phyloP scores from a whole-genome alignment of 2,888 invertebrate species.

The Drosophila infuscata region DNA sequence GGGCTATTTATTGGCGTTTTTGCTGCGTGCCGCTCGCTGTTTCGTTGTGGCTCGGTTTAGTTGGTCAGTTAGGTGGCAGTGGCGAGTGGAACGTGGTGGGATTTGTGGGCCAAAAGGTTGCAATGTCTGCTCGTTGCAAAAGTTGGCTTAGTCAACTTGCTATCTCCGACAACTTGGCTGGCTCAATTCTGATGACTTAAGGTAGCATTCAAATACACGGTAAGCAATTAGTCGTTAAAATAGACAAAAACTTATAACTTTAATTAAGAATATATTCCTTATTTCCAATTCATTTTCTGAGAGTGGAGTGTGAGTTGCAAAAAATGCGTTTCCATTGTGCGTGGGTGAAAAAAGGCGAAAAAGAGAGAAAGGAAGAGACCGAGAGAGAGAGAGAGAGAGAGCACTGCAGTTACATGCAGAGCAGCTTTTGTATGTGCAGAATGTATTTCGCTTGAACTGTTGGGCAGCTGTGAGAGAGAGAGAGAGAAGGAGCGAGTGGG shows the following conservation, averaged over 20 bases:
- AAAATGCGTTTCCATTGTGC: conserved; percentile 13
- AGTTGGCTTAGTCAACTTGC: conserved; percentile 38
- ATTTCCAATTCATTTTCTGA: not conserved
- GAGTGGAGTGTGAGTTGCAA: not conserved
- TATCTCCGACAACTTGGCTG: conserved; percentile 27
- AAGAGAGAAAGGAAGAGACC: not conserved
- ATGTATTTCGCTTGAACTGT: conserved; percentile 46
- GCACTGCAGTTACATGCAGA: conserved; percentile 21
- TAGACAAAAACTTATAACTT: not conserved
- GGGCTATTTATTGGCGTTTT: conserved; percentile 60
- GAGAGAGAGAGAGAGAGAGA: not conserved
- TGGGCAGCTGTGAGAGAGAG: conserved; percentile 12
- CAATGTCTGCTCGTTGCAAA: conserved; percentile 3
- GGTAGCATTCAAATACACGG: conserved; percentile 8
- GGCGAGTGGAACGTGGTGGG: conserved; percentile 36
- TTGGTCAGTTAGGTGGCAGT: conserved; percentile 52
- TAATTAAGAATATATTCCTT: no score
- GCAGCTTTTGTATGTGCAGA: conserved; percentile 25
- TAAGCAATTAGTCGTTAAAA: not conserved
- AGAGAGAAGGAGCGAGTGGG: not conserved
- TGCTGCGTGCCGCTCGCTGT: conserved; percentile 33
- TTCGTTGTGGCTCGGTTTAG: conserved; percentile 40
- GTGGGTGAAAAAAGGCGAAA: not conserved
- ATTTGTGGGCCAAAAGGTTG: conserved; percentile 59
- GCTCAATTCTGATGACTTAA: conserved; percentile 42